These are phyloP conservation scores for Cydia pomonella DNA, from an alignment of 1,140 invertebrate species.

Conservation along the genomic window DNA sequence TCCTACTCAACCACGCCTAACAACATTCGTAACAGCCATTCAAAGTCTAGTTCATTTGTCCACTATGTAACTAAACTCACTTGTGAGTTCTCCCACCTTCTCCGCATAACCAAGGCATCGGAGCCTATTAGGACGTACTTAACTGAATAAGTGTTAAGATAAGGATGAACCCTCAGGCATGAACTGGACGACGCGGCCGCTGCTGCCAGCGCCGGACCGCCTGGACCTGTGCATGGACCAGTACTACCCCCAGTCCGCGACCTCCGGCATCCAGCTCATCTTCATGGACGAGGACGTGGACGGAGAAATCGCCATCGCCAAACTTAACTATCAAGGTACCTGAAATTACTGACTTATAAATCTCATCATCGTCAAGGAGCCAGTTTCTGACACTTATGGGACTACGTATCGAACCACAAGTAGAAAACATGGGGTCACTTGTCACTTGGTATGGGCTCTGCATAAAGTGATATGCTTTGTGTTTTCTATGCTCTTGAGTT, in stretches of 20 bases:
- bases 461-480: too few relatives aligned
- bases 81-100: too few relatives aligned
- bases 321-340: conserved; percentile 71
- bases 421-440: too few relatives aligned
- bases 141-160: neutral
- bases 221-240: conserved; percentile 64
- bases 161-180: conserved; percentile 36
- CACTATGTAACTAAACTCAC: too few relatives aligned
- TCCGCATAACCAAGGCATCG: too few relatives aligned
- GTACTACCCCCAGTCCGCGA: conserved; percentile 39
- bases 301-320: conserved; percentile 66
- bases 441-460: too few relatives aligned
- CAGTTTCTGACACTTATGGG: neutral
- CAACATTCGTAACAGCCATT: too few relatives aligned
- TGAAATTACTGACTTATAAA: neutral
- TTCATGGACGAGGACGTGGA: conserved; percentile 74
- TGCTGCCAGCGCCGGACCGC: conserved; percentile 53
- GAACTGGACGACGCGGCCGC: conserved; percentile 55
- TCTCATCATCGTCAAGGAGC: neutral
- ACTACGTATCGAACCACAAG: too few relatives aligned
- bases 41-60: too few relatives aligned
- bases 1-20: too few relatives aligned
- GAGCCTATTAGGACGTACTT: too few relatives aligned
- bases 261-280: conserved; percentile 54
- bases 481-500: too few relatives aligned